Evolutionary conservation across 2,113 vertebrate genomes (phyloP).

Genomic region (Dicerorhinus sumatrensis): DNA sequence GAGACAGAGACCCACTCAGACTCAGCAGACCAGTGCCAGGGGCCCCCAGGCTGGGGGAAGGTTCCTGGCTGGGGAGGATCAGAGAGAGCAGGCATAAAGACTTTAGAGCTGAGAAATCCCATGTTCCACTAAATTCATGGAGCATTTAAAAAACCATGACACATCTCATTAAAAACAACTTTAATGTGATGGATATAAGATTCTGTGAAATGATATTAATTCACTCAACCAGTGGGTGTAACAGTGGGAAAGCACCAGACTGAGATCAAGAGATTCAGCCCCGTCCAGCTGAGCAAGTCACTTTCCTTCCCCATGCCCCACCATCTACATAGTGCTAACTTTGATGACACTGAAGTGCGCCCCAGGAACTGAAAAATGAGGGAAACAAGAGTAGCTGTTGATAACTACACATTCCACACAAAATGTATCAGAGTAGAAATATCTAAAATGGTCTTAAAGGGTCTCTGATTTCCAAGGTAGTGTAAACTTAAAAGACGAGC

Average conservation of each 20-base stretch:
- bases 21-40: neutral
- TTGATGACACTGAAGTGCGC: neutral
- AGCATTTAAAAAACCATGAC: constrained; percentile 9
- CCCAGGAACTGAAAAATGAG: neutral
- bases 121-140: neutral
- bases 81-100: neutral
- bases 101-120: neutral
- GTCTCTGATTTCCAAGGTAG: neutral
- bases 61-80: neutral
- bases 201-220: constrained; percentile 1
- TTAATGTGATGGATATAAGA: neutral
- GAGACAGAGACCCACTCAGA: neutral
- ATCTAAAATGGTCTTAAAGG: neutral
- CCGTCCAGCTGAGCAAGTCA: neutral
- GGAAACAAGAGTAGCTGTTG: neutral
- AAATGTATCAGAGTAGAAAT: neutral
- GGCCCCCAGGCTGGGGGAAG: neutral
- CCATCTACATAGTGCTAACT: neutral
- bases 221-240: neutral
- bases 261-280: neutral
- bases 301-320: neutral
- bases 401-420: neutral
- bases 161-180: constrained; percentile 33
- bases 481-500: neutral
- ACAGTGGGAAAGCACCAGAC: neutral